Conservation (phyloP, 2,888 invertebrate species). For the Rhopalosiphum nymphaeae region DNA sequence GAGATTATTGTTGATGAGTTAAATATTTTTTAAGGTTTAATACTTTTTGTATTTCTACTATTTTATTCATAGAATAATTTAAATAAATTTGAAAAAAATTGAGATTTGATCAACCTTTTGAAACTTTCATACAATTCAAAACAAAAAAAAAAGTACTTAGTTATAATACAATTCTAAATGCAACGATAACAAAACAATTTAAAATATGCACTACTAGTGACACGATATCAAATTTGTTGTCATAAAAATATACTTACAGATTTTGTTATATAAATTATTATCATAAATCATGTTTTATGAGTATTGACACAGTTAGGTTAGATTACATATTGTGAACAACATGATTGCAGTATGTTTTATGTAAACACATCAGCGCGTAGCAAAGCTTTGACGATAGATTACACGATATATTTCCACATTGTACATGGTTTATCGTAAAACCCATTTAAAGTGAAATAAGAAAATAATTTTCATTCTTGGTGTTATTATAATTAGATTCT, state of each 20-base stretch:
- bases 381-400: neutral
- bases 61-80: neutral
- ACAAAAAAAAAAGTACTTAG: neutral
- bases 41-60: neutral
- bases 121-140: neutral
- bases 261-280: neutral
- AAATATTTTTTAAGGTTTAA: neutral
- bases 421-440: neutral
- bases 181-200: neutral
- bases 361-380: neutral
- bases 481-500: neutral
- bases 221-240: neutral
- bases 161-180: neutral
- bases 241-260: neutral
- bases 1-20: neutral
- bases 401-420: neutral
- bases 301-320: neutral
- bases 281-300: slow-evolving; percentile 11
- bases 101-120: neutral
- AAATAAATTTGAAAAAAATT: neutral
- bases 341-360: neutral
- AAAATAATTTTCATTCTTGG: neutral
- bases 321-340: neutral
- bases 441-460: neutral
- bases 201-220: neutral